phyloP scores from a whole-genome alignment of 2,888 invertebrate genomes.

The Boloria euphrosyne region DNA sequence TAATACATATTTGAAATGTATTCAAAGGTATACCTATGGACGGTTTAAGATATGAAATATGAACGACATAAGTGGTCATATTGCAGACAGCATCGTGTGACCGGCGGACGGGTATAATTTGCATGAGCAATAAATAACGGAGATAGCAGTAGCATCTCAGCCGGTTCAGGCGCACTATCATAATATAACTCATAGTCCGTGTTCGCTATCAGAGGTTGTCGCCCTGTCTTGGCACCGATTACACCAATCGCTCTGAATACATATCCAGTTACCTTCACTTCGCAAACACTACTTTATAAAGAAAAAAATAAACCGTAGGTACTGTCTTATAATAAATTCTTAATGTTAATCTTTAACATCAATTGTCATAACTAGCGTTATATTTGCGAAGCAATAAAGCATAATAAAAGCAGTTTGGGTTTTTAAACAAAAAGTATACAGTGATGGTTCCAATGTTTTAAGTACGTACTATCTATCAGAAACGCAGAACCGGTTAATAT shows the following conservation, averaged over 20 bases:
- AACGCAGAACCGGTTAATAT: slow-evolving; percentile 11
- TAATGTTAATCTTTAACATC: background rate
- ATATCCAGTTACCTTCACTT: slow-evolving; percentile 45
- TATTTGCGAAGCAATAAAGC: too few relatives aligned
- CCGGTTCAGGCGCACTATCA: slow-evolving; percentile 54
- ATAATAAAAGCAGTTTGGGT: too few relatives aligned
- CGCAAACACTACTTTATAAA: slow-evolving; percentile 24
- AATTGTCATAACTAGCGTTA: background rate
- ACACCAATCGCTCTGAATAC: slow-evolving; percentile 46
- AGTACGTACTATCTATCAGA: slow-evolving; percentile 9
- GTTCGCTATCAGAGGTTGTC: slow-evolving; percentile 71
- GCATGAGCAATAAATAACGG: slow-evolving; percentile 72
- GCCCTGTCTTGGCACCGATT: slow-evolving; percentile 70
- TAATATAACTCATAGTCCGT: slow-evolving; percentile 42
- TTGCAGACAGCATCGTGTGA: slow-evolving; percentile 49
- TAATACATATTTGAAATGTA: too few relatives aligned
- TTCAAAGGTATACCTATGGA: background rate
- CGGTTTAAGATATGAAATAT: slow-evolving; percentile 26
- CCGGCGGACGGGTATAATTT: slow-evolving; percentile 59
- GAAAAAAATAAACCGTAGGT: too few relatives aligned
- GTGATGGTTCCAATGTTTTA: too few relatives aligned
- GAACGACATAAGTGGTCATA: slow-evolving; percentile 43
- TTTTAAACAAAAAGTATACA: too few relatives aligned
- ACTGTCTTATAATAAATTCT: background rate
- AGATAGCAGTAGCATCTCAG: slow-evolving; percentile 60